phyloP scores from a whole-genome alignment of 2,113 vertebrate species.

The Colius striatus region DNA sequence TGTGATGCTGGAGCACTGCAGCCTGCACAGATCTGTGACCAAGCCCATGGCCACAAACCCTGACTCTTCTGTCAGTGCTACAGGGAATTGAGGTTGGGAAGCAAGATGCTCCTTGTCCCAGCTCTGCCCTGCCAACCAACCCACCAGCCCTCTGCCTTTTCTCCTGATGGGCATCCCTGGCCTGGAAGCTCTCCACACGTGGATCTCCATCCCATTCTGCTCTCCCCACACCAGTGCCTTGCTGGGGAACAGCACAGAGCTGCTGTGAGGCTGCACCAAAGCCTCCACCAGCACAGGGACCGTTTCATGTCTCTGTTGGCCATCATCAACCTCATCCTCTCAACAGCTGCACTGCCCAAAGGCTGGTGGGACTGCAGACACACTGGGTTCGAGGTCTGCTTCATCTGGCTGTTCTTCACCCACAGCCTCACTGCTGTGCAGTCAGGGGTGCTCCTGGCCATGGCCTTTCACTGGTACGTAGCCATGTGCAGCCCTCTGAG shows the following conservation, averaged over 20 bases:
- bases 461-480: slow-evolving; percentile 48
- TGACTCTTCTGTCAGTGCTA: neutral
- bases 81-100: neutral
- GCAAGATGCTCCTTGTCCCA: neutral
- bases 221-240: neutral
- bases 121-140: neutral
- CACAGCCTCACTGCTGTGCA: slow-evolving; percentile 57
- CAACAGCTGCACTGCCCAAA: slow-evolving; percentile 32
- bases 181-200: slow-evolving; percentile 17
- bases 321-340: slow-evolving; percentile 4
- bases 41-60: neutral
- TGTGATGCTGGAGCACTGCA: neutral
- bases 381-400: slow-evolving; percentile 46
- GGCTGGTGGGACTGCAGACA: neutral
- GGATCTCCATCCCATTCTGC: slow-evolving; percentile 59
- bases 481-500: slow-evolving; percentile 66
- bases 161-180: slow-evolving; percentile 46
- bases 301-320: slow-evolving; percentile 31
- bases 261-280: slow-evolving; percentile 33
- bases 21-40: neutral
- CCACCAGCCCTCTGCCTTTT: neutral
- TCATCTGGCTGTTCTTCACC: slow-evolving; percentile 71
- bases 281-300: slow-evolving; percentile 54
- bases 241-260: slow-evolving; percentile 42
- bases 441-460: slow-evolving; percentile 54